Percentiles rank a stretch among this genome's conserved stretches.
These are phyloP conservation scores for Pristionchus japonicus DNA, from an alignment of 2,888 invertebrate species.

Conservation along the genomic window DNA sequence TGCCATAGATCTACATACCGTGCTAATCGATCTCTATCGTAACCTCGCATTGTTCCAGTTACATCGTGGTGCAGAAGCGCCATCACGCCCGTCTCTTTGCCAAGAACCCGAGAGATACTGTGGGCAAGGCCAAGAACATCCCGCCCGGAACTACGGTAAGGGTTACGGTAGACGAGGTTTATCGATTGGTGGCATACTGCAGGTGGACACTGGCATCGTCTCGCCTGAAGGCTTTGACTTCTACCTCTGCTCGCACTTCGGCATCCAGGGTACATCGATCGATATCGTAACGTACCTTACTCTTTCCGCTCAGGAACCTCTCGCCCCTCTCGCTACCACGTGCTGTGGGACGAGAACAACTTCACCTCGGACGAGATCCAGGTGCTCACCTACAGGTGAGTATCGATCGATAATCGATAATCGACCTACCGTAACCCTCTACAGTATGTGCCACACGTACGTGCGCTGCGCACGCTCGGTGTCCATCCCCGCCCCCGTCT, in stretches of 20 bases:
- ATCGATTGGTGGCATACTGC: slow-evolving; percentile 41
- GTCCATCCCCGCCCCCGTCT: slow-evolving; percentile 70
- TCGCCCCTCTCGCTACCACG: slow-evolving; percentile 71
- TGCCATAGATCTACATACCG: no score
- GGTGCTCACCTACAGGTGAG: slow-evolving; percentile 64
- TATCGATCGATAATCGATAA: not conserved
- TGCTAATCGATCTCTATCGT: no score
- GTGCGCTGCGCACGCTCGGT: slow-evolving; percentile 70
- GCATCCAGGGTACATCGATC: slow-evolving; percentile 47
- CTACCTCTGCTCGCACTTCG: slow-evolving; percentile 69
- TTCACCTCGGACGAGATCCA: slow-evolving; percentile 72
- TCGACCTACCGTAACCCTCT: not conserved
- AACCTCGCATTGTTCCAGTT: no score
- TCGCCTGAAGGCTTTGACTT: slow-evolving; percentile 72
- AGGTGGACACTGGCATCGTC: slow-evolving; percentile 69
- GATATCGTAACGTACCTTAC: not conserved
- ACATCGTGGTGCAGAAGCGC: slow-evolving; percentile 97
- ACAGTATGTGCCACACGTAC: slow-evolving; percentile 70
- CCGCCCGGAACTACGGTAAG: slow-evolving; percentile 98
- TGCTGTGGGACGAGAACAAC: slow-evolving; percentile 70
- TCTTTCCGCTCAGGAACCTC: slow-evolving; percentile 59
- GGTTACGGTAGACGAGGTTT: slow-evolving; percentile 31
- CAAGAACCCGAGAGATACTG: not conserved
- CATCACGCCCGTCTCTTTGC: slow-evolving; percentile 99
- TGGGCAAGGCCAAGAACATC: slow-evolving; percentile 97